Evolutionary conservation across 2,797 vertebrate genomes (phyloP).

Genomic region (Darevskia nairensis): DNA sequence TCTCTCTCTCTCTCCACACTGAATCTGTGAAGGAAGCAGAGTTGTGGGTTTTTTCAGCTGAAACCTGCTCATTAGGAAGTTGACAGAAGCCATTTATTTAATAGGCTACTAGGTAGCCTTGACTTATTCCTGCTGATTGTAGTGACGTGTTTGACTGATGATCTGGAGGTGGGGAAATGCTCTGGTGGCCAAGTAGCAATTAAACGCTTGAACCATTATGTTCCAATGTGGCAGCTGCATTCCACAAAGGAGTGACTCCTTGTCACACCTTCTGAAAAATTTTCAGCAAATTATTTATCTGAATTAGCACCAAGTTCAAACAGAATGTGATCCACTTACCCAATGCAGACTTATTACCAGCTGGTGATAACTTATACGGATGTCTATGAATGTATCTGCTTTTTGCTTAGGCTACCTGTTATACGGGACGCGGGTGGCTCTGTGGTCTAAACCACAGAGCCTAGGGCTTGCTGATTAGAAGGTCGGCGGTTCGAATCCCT

Average conservation of each 20-base stretch:
- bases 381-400: background rate
- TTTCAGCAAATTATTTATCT: conserved; percentile 21
- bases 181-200: conserved; percentile 24
- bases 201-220: conserved; percentile 9
- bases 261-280: background rate
- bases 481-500: too few species aligned
- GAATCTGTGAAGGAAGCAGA: too few species aligned
- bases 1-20: too few species aligned
- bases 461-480: too few species aligned
- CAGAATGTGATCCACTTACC: background rate
- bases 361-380: background rate
- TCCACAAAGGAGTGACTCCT: background rate
- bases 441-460: too few species aligned
- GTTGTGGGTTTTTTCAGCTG: background rate
- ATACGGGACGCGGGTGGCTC: too few species aligned
- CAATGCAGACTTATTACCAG: background rate
- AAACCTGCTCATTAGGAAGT: conserved; percentile 32
- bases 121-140: background rate
- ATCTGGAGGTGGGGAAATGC: conserved; percentile 14
- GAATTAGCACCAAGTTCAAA: background rate
- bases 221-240: background rate
- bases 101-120: background rate
- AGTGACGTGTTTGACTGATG: conserved; percentile 26
- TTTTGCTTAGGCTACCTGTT: background rate
- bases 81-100: conserved; percentile 29